A percentile compares a stretch with the other conserved stretches of the same genome.
These are phyloP conservation scores for Hirtodrosophila trivittata DNA, from an alignment of 2,888 invertebrate species.

Conservation along the genomic window DNA sequence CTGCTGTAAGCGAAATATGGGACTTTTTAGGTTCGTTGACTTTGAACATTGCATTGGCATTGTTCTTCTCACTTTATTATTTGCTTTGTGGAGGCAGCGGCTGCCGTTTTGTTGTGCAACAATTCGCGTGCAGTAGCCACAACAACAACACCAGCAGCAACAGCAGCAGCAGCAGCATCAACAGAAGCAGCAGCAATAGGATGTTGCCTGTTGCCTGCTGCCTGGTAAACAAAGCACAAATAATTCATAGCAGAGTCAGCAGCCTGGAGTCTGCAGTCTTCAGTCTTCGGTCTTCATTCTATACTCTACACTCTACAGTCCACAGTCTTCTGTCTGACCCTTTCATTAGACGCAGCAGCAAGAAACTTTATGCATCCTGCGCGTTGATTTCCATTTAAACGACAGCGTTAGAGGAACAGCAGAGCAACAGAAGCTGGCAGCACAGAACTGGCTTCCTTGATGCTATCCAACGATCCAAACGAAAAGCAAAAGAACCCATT, in stretches of 20 bases:
- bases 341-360: constrained; percentile 72
- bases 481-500: constrained; percentile 78
- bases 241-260: constrained; percentile 66
- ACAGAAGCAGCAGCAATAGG: constrained; percentile 23
- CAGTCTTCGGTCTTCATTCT: constrained; percentile 43
- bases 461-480: constrained; percentile 67
- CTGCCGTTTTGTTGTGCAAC: constrained; percentile 59
- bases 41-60: constrained; percentile 79
- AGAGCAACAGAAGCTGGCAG: constrained; percentile 14
- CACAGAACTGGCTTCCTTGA: constrained; percentile 71
- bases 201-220: constrained; percentile 19
- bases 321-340: constrained; percentile 61
- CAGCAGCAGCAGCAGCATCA: constrained; percentile 20
- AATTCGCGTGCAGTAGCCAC: constrained; percentile 75
- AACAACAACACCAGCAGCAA: constrained; percentile 42
- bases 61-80: constrained; percentile 80
- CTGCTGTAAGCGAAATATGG: constrained; percentile 69
- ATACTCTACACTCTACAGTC: constrained; percentile 15
- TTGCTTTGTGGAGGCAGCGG: constrained; percentile 69
- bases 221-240: constrained; percentile 72
- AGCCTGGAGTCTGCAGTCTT: constrained; percentile 16
- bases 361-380: constrained; percentile 77
- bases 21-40: constrained; percentile 79
- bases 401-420: constrained; percentile 72
- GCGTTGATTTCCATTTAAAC: constrained; percentile 80